Evolutionary conservation across 2,113 vertebrate species (phyloP), one percentile per base, ranked within the genome.

Genomic region (Stigmatopora nigra): DNA sequence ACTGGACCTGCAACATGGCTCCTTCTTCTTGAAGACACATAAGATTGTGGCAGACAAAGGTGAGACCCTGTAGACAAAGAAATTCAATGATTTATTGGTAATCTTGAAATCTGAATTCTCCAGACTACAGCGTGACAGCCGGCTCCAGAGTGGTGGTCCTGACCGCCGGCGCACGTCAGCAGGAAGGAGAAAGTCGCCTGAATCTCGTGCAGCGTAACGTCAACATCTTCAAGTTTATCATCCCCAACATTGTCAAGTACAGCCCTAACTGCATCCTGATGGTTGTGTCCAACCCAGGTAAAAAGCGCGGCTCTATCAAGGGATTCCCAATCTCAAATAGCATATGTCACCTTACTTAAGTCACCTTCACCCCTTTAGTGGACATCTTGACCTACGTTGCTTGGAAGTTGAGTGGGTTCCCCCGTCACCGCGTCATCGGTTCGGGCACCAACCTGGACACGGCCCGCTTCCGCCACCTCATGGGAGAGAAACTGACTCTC

Each of bases 141-240:
- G 91, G 96, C 87, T 99, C 97, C 72, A 95, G 90, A 86, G 88
- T 99, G 78, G 97, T 99, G 58, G 92, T 99, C 53, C 87, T 99
- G 84, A 99, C 97, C 0, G 97, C 97, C 14, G 97, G 97, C 2
- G 97, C 96, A 41, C 95, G 96, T 62, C 97, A 99, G 84, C 95
- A 97, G 41, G 97, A 99, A 81, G 97, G 97, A 59, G 97, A 99
- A 85, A 98, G 96, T 85, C 94, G 96, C 16, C 92, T 99, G 15
- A 98, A 99, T 83, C 63, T 99, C 90, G 97, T 99, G 58, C 95
- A 99, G 89, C 93, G 97, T 64, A 99, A 98, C 0, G 95, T 99
- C 75, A 96, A 98, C 83, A 99, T 99, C 92, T 98, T 99, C 81
- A 99, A 99, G 85, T 97, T 96, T 85, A 98, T 99, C 91, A 95